Evolutionary conservation across 2,888 invertebrate genomes (phyloP), one percentile per base, ranked within the genome.

Genomic region (Coelinius sp.): DNA sequence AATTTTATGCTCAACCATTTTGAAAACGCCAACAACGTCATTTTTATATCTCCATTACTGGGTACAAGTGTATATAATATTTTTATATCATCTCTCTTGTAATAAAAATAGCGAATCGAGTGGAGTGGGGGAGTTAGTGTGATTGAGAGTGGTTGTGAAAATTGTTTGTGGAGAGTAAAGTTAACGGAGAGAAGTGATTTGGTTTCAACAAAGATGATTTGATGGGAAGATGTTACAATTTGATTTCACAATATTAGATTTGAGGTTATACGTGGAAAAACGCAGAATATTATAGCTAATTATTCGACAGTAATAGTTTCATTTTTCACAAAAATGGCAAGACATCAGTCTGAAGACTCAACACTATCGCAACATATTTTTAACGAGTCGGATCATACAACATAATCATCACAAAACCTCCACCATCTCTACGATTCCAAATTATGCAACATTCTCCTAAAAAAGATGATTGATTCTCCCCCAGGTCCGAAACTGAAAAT

Each of bases 1-100:
- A 56, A 56, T 56, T 56, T 56, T 56, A 56, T 56, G 27, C 56
- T 56, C 31, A 27, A 56, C 31, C 56, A 56, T 56, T 31, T 56
- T 56, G 56, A 56, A 27, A 56, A 56, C 25, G 27, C 56, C 31
- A 56, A 27, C 56, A 27, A 56, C 27, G 31, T 56, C 56, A 56
- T 56, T 17, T 56, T 56, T 56, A 56, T 56, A 56, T 56, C 56
- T 14, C 56, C 7, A 56, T 56, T 56, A 56, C 56, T 56, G 31
- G 31, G 17, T 7, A 56, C 24, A 56, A 31, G 14, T 27, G 31
- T 24, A 31, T 27, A 56, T 56, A 17, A 31, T 56, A 56, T 56
- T 56, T 56, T 56, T 56, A 31, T 27, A 56, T 31, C 14, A 56
- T 27, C 31, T 24, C 31, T 24, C 31, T 14, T 56, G 31, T 31